phyloP scores from a whole-genome alignment of 2,888 invertebrate genomes.

The Clistopyga incitator region DNA sequence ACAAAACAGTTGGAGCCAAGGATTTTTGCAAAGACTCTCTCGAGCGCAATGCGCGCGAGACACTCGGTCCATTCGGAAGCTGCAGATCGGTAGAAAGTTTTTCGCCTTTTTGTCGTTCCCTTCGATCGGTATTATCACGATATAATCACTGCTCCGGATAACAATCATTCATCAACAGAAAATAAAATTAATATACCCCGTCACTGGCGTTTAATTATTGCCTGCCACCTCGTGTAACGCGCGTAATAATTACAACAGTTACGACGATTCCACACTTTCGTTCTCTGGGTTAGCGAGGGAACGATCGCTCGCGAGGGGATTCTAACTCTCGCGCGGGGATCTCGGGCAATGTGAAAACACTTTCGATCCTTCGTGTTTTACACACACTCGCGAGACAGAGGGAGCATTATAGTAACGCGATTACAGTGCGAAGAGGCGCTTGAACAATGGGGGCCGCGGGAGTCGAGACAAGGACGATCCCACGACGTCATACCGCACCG shows the following conservation, averaged over 20 bases:
- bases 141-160: neutral
- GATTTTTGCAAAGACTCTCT: conserved; percentile 56
- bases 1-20: conserved; percentile 59
- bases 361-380: conserved; percentile 77
- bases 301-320: conserved; percentile 32
- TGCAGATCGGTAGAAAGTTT: conserved; percentile 60
- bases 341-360: conserved; percentile 78
- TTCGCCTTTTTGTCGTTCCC: conserved; percentile 30
- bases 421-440: conserved; percentile 60
- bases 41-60: neutral
- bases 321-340: conserved; percentile 32
- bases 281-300: conserved; percentile 69
- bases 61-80: neutral
- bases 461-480: conserved; percentile 83
- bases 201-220: conserved; percentile 9
- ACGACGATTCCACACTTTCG: conserved; percentile 67
- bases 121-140: conserved; percentile 1
- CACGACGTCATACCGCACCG: conserved; percentile 78
- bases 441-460: conserved; percentile 83
- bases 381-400: conserved; percentile 53
- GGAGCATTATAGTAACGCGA: conserved; percentile 55
- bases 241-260: conserved; percentile 28
- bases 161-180: neutral
- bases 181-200: neutral
- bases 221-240: conserved; percentile 4